Evolutionary conservation across 2,113 vertebrate genomes (phyloP), one percentile per base, ranked within the genome.

Genomic region (Chionis minor): DNA sequence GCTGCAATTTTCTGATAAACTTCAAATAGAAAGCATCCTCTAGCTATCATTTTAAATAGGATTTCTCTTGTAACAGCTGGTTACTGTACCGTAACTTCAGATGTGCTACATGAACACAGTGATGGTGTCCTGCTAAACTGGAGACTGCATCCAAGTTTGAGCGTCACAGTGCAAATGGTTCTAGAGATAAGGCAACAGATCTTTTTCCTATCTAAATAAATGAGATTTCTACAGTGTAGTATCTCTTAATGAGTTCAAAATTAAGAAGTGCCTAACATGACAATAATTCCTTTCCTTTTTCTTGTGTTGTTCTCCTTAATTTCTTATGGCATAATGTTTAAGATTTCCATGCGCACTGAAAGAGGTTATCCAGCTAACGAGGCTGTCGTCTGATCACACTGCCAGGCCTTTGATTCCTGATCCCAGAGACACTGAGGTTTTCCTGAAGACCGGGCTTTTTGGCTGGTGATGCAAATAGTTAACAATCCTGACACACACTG

Each of bases 401-500:
- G 28, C 27, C 27, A 40, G 22, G 28, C 20, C 65, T 78, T 71
- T 47, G 26, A 87, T 45, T 84, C 58, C 8, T 18, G 56, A 63
- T 56, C 20, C 5, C 12, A 15, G 74, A 59, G 38, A 28, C 32
- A 14, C 8, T 23, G 32, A 14, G 8, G 8, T 10, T 63, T 63
- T 62, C 26, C 28, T 32, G 26, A 33, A 32, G 20, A 18, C 12
- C 4, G 27, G 2, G 2, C 5, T 42, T 32, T 84, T 77, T 32
- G 28, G 12, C 30, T 81, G 27, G 14, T n/a, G 21, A 10, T 56
- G 38, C 20, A 52, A 30, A 52, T 6, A 32, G 6, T 4, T 21
- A 35, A 35, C 20, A 61, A 1, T 11, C 0, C 1, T n/a, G 52
- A 33, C 24, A 28, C 0, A 8, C 5, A 4, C 14, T 0, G 0